Conservation (phyloP, 2,797 vertebrate species). For the Falco concolor region DNA sequence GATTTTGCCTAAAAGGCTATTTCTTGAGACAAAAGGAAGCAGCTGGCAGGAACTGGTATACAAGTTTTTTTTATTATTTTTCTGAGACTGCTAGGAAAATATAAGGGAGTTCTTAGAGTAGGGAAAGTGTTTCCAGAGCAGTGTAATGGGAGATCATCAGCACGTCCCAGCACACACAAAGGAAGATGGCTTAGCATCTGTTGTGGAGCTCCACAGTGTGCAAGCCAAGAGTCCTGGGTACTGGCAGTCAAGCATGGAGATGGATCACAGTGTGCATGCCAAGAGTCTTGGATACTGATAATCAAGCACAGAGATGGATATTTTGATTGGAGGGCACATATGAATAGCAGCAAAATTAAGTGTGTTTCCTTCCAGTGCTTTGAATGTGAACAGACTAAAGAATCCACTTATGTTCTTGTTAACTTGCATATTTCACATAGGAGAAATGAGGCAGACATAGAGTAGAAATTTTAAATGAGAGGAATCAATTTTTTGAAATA, state of each 20-base stretch:
- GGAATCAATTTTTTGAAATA: neutral
- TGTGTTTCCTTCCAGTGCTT: neutral
- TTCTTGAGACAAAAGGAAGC: constrained; percentile 2
- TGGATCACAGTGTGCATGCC: neutral
- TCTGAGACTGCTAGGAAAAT: neutral
- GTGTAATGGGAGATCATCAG: neutral
- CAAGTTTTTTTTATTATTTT: neutral
- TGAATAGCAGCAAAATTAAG: neutral
- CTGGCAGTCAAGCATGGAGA: neutral
- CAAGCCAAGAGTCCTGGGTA: neutral
- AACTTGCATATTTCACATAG: neutral
- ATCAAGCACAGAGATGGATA: neutral
- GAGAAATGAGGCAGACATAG: neutral
- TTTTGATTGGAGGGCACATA: neutral
- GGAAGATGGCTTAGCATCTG: neutral
- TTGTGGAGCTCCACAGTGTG: neutral
- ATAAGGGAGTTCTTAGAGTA: neutral
- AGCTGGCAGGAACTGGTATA: neutral
- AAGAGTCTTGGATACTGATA: neutral
- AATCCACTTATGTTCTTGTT: neutral
- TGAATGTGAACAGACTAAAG: neutral
- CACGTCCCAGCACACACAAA: neutral
- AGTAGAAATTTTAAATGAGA: neutral
- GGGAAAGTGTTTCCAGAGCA: neutral
- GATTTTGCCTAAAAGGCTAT: neutral